A percentile compares a stretch with the other conserved stretches of the same genome.
phyloP scores from a whole-genome alignment of 1,140 invertebrate genomes.

The Drosophila melanica region DNA sequence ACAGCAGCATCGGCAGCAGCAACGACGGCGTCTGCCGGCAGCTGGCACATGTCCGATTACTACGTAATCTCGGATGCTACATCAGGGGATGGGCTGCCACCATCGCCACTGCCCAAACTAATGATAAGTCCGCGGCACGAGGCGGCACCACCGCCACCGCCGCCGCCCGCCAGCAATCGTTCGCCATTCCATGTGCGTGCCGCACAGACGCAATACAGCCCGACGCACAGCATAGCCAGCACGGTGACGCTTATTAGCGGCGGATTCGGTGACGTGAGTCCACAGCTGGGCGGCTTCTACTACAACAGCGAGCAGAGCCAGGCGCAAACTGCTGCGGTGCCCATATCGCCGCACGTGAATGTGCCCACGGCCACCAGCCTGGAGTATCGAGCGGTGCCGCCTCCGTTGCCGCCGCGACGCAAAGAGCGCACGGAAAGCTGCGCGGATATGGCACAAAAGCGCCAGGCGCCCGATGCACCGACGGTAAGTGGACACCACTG shows the following conservation, averaged over 20 bases:
- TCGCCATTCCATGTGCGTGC: slow-evolving; percentile 78
- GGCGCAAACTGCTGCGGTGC: slow-evolving; percentile 57
- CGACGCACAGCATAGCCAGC: slow-evolving; percentile 70
- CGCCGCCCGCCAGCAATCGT: slow-evolving; percentile 59
- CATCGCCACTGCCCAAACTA: slow-evolving; percentile 71
- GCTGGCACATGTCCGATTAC: slow-evolving; percentile 27
- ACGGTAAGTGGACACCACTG: slow-evolving; percentile 53
- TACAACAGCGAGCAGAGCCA: slow-evolving; percentile 57
- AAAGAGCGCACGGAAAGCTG: slow-evolving; percentile 81
- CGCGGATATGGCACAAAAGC: slow-evolving; percentile 78
- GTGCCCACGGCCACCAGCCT: slow-evolving; percentile 71
- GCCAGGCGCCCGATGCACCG: slow-evolving; percentile 83
- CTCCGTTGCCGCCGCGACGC: slow-evolving; percentile 78
- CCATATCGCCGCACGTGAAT: slow-evolving; percentile 83
- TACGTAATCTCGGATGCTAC: slow-evolving; percentile 39
- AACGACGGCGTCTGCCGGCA: slow-evolving; percentile 12
- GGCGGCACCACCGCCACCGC: slow-evolving; percentile 5
- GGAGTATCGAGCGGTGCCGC: slow-evolving; percentile 76
- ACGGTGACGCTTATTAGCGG: slow-evolving; percentile 58
- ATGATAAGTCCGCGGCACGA: slow-evolving; percentile 76
- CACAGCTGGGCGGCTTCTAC: slow-evolving; percentile 65
- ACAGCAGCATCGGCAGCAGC: slow-evolving; percentile 11
- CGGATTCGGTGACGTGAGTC: slow-evolving; percentile 56
- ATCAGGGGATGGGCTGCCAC: slow-evolving; percentile 31
- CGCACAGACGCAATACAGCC: slow-evolving; percentile 63